These are phyloP conservation scores for Ctena decussata DNA, from an alignment of 2,888 invertebrate genomes.

Conservation along the genomic window DNA sequence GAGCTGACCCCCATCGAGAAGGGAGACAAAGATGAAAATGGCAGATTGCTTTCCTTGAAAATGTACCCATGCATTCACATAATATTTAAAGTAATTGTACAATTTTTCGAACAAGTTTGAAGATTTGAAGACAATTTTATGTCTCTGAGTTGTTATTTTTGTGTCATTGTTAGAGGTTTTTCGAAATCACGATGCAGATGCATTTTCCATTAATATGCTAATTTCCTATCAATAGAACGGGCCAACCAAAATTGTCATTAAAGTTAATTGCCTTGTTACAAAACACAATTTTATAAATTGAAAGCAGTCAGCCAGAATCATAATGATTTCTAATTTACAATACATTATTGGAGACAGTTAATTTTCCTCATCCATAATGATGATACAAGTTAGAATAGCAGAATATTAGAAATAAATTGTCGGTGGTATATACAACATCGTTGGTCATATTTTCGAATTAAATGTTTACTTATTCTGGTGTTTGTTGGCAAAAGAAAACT, in stretches of 20 bases:
- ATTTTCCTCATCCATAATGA: conserved; percentile 2
- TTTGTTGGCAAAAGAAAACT: too few species aligned
- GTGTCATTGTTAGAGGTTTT: not conserved
- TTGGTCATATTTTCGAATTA: too few species aligned
- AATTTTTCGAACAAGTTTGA: not conserved
- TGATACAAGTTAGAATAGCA: not conserved
- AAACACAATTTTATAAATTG: conserved; percentile 23
- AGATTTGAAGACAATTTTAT: not conserved
- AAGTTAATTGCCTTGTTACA: conserved; percentile 23
- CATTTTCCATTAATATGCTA: conserved; percentile 23
- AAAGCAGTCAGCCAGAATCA: conserved; percentile 5
- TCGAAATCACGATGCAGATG: conserved; percentile 10
- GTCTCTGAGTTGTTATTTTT: not conserved
- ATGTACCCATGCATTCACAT: not conserved
- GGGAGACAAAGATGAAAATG: too few species aligned
- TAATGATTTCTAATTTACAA: conserved; percentile 15
- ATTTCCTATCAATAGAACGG: conserved; percentile 12
- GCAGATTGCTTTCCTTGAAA: too few species aligned
- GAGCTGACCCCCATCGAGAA: too few species aligned
- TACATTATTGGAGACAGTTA: conserved; percentile 4
- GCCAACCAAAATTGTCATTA: conserved; percentile 19
- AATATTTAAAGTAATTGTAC: not conserved
- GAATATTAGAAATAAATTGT: conserved; percentile 12
- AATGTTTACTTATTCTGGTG: too few species aligned
- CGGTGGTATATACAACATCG: not conserved